Evolutionary conservation across 2,797 vertebrate species (phyloP).

Genomic region (Tinamus major): DNA sequence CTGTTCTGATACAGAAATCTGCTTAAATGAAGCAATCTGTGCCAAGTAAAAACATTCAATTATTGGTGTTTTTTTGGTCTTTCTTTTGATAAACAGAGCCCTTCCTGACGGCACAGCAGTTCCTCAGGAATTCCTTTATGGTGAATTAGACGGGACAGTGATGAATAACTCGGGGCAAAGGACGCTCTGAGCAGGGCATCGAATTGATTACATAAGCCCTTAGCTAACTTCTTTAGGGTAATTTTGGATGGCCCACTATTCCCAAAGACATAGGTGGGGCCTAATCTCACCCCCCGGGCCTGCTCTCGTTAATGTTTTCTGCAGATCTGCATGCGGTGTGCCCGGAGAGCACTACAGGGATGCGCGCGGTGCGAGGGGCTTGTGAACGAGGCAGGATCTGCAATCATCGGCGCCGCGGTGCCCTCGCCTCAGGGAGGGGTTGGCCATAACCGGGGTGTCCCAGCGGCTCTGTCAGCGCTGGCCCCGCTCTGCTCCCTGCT

Average conservation of each 20-base stretch:
- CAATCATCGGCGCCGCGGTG: fast-evolving
- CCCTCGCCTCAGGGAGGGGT: background rate
- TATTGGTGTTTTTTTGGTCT: conserved; percentile 43
- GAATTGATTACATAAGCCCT: conserved; percentile 43
- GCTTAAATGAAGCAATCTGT: conserved; percentile 17
- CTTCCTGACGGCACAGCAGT: conserved; percentile 70
- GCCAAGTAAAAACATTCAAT: conserved; percentile 37
- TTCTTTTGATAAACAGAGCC: conserved; percentile 46
- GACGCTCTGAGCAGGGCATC: conserved; percentile 28
- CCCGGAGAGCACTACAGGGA: background rate
- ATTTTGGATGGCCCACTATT: background rate
- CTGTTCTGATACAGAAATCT: conserved; percentile 10
- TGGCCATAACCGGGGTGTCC: too few species aligned
- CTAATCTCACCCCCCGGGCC: background rate
- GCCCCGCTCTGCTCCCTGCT: too few species aligned
- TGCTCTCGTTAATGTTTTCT: background rate
- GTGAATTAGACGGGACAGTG: conserved; percentile 73
- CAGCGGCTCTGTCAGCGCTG: too few species aligned
- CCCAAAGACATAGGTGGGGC: background rate
- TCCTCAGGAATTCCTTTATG: conserved; percentile 82
- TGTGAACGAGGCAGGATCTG: background rate
- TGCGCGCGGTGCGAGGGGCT: background rate
- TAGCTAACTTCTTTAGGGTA: background rate
- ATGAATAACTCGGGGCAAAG: conserved; percentile 72
- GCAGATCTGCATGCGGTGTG: background rate